These are phyloP conservation scores for Drosophila austrosaltans DNA, from an alignment of 2,888 invertebrate genomes.

Conservation along the genomic window DNA sequence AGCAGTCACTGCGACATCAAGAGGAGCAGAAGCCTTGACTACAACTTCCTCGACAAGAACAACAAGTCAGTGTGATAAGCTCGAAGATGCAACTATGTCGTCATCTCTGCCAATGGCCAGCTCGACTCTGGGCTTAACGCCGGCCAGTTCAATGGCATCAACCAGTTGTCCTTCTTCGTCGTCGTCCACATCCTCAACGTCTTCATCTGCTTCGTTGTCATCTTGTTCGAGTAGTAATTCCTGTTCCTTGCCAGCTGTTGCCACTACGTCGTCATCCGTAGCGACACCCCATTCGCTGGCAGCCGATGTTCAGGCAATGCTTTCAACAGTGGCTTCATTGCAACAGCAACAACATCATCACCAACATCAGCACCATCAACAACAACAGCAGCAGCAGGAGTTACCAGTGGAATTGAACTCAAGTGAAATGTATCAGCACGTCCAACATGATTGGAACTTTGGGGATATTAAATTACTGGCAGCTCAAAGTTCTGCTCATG, in stretches of 20 bases:
- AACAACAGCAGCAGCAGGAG: slow-evolving; percentile 47
- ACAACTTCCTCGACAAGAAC: neutral
- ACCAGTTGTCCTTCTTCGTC: slow-evolving; percentile 70
- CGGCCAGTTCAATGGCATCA: slow-evolving; percentile 59
- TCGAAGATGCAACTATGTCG: slow-evolving; percentile 60
- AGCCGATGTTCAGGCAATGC: slow-evolving; percentile 66
- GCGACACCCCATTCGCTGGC: slow-evolving; percentile 40
- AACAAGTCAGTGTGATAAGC: slow-evolving; percentile 63
- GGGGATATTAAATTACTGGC: slow-evolving; percentile 72
- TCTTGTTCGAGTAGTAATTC: slow-evolving; percentile 69
- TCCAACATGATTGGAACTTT: slow-evolving; percentile 83
- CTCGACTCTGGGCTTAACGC: slow-evolving; percentile 61
- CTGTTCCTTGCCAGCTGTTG: slow-evolving; percentile 41
- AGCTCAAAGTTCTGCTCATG: slow-evolving; percentile 21
- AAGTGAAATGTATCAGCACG: slow-evolving; percentile 81
- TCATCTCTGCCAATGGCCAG: slow-evolving; percentile 48
- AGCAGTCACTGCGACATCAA: slow-evolving; percentile 41
- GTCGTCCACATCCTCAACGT: slow-evolving; percentile 70
- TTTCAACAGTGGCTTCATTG: slow-evolving; percentile 65
- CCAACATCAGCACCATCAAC: slow-evolving; percentile 42
- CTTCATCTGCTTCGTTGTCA: slow-evolving; percentile 67
- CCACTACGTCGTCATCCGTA: slow-evolving; percentile 38
- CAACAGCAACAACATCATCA: slow-evolving; percentile 55
- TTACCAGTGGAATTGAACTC: slow-evolving; percentile 59
- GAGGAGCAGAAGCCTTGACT: slow-evolving; percentile 2